These are phyloP conservation scores for Liolophura sinensis DNA, from an alignment of 1,140 invertebrate genomes.

Conservation along the genomic window DNA sequence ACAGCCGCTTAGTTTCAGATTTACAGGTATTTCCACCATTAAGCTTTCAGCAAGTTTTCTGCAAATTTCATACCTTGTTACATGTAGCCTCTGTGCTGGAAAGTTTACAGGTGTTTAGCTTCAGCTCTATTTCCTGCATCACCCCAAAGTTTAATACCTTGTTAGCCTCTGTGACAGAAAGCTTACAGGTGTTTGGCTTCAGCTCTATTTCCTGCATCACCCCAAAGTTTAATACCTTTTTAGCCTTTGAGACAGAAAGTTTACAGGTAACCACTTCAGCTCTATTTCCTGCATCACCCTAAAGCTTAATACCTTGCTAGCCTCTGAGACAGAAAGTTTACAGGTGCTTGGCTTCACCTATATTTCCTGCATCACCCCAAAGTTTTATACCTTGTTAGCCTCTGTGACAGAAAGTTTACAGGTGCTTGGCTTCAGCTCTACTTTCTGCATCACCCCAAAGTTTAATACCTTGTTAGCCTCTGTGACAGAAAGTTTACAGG, in stretches of 20 bases:
- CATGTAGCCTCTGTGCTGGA: too few species aligned
- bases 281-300: conserved; percentile 80
- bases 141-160: too few species aligned
- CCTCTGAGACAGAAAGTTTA: conserved; percentile 82
- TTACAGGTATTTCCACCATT: too few species aligned
- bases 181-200: too few species aligned
- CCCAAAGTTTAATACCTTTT: conserved; percentile 65
- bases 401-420: conserved; percentile 84
- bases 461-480: conserved; percentile 78
- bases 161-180: too few species aligned
- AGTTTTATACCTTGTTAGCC: conserved; percentile 75
- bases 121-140: too few species aligned
- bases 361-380: conserved; percentile 83
- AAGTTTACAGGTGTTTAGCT: too few species aligned
- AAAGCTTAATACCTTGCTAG: conserved; percentile 78
- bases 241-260: conserved; percentile 85
- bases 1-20: too few species aligned
- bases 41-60: too few species aligned
- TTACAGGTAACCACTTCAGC: conserved; percentile 67
- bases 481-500: conserved; percentile 79
- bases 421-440: conserved; percentile 61
- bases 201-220: too few species aligned
- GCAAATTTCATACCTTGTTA: too few species aligned
- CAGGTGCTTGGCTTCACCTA: conserved; percentile 64
- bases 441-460: conserved; percentile 87